Evolutionary conservation across 2,113 vertebrate species (phyloP).

Genomic region (Agapornis roseicollis): DNA sequence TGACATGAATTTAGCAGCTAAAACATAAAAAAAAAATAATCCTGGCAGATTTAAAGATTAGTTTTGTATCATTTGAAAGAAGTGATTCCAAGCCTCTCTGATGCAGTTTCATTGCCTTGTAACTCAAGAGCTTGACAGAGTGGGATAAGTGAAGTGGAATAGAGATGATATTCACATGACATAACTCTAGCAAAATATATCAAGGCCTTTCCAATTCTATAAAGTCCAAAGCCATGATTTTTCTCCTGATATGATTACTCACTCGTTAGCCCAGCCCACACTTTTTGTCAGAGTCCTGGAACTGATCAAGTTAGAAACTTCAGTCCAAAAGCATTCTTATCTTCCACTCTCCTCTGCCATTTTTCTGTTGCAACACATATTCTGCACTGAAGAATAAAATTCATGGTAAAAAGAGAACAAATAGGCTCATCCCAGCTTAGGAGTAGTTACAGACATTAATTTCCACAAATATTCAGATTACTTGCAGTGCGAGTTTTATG

Average conservation of each 20-base stretch:
- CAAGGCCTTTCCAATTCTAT: neutral
- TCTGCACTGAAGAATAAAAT: neutral
- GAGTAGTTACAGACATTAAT: neutral
- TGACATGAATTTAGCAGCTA: neutral
- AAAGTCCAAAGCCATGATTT: neutral
- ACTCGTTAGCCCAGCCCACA: neutral
- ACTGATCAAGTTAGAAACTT: neutral
- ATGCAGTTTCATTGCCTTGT: neutral
- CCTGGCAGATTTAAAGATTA: constrained; percentile 3
- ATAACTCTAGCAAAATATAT: neutral
- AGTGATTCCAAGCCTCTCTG: neutral
- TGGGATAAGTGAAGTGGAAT: neutral
- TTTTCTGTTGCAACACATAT: neutral
- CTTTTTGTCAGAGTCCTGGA: neutral
- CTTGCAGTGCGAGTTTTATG: neutral
- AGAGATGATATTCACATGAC: neutral
- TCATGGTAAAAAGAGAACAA: neutral
- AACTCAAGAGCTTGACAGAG: neutral
- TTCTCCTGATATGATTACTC: neutral
- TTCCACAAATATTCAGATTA: neutral
- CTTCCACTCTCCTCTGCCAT: neutral
- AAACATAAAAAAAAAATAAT: neutral
- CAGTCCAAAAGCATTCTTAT: neutral
- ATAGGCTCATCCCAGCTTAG: neutral
- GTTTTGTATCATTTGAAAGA: neutral